These are phyloP conservation scores for Glaucopsyche alexis DNA, from an alignment of 2,888 invertebrate species.

Conservation along the genomic window DNA sequence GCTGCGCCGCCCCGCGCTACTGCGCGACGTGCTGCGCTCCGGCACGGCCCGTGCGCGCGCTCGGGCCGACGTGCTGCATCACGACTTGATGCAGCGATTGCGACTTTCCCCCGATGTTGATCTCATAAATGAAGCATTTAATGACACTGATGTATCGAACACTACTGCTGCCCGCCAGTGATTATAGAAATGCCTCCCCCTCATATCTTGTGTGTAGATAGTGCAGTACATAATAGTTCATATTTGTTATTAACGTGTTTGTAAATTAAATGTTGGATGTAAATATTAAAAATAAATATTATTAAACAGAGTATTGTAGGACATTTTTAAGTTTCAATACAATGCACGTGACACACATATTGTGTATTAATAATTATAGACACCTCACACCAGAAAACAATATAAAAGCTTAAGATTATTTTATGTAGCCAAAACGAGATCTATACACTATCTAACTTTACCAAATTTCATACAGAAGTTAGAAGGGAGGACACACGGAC, in stretches of 20 bases:
- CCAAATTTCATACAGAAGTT: too few relatives aligned
- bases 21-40: constrained; percentile 75
- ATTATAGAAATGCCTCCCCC: neutral
- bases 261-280: neutral
- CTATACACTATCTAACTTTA: too few relatives aligned
- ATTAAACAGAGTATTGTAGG: too few relatives aligned
- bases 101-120: constrained; percentile 51
- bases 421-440: too few relatives aligned
- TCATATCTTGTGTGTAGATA: neutral
- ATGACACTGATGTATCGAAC: neutral
- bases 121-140: neutral
- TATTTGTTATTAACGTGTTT: neutral
- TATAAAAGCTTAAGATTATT: too few relatives aligned
- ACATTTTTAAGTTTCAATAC: too few relatives aligned
- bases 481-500: too few relatives aligned
- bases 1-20: constrained; percentile 79
- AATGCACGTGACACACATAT: too few relatives aligned
- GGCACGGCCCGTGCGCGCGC: constrained; percentile 83
- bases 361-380: too few relatives aligned
- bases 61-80: constrained; percentile 79
- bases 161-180: neutral
- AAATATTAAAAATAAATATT: too few relatives aligned
- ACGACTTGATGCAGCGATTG: constrained; percentile 44
- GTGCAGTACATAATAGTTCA: neutral
- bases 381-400: too few relatives aligned